phyloP scores from a whole-genome alignment of 2,888 invertebrate genomes.

The Chirona hameri region DNA sequence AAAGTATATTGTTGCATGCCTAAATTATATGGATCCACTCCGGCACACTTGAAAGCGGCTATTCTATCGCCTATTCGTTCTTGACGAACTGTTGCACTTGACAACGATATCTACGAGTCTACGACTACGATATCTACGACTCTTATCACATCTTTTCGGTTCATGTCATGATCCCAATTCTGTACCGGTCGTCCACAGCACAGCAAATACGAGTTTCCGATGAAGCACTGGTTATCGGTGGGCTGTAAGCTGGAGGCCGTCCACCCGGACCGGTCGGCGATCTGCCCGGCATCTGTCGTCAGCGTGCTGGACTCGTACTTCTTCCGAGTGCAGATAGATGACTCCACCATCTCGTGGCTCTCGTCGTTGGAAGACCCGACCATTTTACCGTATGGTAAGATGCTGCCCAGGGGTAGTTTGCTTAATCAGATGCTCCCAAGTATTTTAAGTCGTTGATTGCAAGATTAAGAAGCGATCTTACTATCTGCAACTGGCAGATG shows the following conservation, averaged over 20 bases:
- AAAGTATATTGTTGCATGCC: too few relatives aligned
- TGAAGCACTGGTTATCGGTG: not conserved
- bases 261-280: not conserved
- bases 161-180: not conserved
- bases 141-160: too few relatives aligned
- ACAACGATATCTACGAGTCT: too few relatives aligned
- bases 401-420: not conserved
- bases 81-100: too few relatives aligned
- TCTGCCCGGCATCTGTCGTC: conserved; percentile 1
- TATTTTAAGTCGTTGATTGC: too few relatives aligned
- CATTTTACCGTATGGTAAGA: not conserved
- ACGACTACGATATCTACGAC: too few relatives aligned
- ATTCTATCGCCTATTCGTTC: too few relatives aligned
- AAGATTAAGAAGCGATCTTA: too few relatives aligned
- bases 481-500: too few relatives aligned
- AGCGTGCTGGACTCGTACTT: not conserved
- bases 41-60: too few relatives aligned
- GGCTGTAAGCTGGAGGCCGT: not conserved
- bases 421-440: too few relatives aligned
- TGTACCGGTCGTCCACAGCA: not conserved
- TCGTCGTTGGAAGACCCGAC: not conserved
- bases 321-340: conserved; percentile 23
- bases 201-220: not conserved
- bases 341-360: not conserved
- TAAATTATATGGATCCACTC: too few relatives aligned